Evolutionary conservation across 2,113 vertebrate genomes (phyloP), one percentile per base, ranked within the genome.

Genomic region (Pseudolaguvia tuberculata): DNA sequence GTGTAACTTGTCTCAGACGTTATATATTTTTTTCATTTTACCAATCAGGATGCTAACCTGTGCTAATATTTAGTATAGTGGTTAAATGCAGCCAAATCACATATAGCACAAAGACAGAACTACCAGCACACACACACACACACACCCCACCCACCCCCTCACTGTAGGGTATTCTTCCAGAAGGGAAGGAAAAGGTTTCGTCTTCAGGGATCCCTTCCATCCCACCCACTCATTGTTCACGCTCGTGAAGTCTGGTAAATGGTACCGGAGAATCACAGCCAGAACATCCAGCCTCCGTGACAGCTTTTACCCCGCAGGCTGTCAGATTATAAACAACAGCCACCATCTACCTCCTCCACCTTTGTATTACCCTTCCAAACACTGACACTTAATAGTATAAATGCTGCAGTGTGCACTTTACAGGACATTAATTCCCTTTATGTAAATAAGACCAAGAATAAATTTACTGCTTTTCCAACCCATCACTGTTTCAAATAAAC

Each of bases 251-350:
- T 53, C 67, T 70, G 27, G 20, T 70, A 53, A n/a, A 70, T 20
- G 50, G 67, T 53, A 53, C 50, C 25, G 2, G 20, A 39, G 42
- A 11, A 70, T 70, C 67, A 53, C 20, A 53, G 50, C 13, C 50
- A 53, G 20, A 70, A 70, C 27, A 35, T 39, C 50, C 67, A n/a
- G 18, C 53, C 18, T 70, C 27, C 9, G 67, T 70, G 50, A 53
- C 50, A 70, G 50, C 67, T 70, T n/a, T 53, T 70, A 70, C 67
- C n/a, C 67, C 66, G 27, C 50, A 53, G 50, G 50, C 67, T 53
- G 50, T 53, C 50, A 70, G 27, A 53, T 70, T 70, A 53, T 53
- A 70, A 70, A 70, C 67, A 70, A 23, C 67, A 53, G 11, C 50
- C 67, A 70, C 50, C 50, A 25, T 70, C 67, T 70, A 21, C 51